These are phyloP conservation scores for Ormyrus thymus DNA, from an alignment of 2,888 invertebrate genomes.

Conservation along the genomic window DNA sequence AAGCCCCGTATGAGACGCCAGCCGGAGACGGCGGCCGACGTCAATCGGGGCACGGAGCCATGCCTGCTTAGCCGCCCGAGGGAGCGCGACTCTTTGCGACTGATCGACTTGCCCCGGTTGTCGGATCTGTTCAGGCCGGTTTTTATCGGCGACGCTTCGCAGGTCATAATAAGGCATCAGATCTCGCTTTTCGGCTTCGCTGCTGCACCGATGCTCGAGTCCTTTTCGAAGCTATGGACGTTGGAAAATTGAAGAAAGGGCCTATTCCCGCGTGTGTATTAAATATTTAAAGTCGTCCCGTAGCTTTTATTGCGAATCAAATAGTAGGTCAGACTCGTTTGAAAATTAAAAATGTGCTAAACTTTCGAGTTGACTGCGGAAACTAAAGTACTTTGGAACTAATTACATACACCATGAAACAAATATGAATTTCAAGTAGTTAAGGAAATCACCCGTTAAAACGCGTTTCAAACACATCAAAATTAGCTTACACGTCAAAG, in stretches of 20 bases:
- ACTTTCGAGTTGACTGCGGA: background rate
- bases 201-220: too few relatives aligned
- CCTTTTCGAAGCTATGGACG: too few relatives aligned
- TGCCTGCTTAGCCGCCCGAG: background rate
- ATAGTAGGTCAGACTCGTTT: too few relatives aligned
- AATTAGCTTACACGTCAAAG: constrained; percentile 40
- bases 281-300: background rate
- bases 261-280: too few relatives aligned
- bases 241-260: too few relatives aligned
- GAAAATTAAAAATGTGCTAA: too few relatives aligned
- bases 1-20: background rate
- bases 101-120: constrained; percentile 5
- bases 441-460: constrained; percentile 39
- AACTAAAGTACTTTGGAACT: constrained; percentile 37
- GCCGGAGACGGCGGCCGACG: too few relatives aligned
- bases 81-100: constrained; percentile 15
- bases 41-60: background rate
- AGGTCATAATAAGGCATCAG: too few relatives aligned
- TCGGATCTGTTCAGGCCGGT: too few relatives aligned
- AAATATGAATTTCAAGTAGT: constrained; percentile 42
- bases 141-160: too few relatives aligned
- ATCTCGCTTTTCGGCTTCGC: too few relatives aligned
- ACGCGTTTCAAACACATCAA: constrained; percentile 34
- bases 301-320: too few relatives aligned
- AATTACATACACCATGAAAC: constrained; percentile 25